A percentile compares a stretch with the other conserved stretches of the same genome.
These are phyloP conservation scores for Cairina moschata DNA, from an alignment of 2,113 vertebrate species.

Conservation along the genomic window DNA sequence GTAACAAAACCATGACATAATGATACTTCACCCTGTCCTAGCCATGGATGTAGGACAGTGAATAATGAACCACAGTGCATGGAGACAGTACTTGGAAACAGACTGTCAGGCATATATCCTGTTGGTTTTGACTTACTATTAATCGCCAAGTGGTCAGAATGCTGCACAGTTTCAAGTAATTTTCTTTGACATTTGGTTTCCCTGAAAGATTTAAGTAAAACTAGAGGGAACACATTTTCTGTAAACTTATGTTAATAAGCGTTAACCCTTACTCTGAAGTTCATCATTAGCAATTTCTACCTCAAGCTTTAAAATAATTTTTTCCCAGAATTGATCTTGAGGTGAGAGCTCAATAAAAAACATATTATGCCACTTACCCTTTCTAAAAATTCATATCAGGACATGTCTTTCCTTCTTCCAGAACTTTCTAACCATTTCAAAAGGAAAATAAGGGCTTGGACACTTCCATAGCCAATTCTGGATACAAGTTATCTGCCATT, in stretches of 20 bases:
- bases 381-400: background rate
- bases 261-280: background rate
- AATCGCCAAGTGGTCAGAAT: background rate
- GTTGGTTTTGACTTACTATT: background rate
- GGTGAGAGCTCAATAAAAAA: background rate
- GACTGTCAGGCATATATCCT: background rate
- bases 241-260: background rate
- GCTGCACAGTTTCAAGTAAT: background rate
- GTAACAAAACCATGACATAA: background rate
- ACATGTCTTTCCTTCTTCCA: background rate
- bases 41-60: rapidly evolving
- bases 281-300: background rate
- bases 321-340: background rate
- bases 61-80: background rate
- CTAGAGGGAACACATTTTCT: background rate
- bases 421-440: background rate
- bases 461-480: background rate
- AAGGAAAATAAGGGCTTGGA: background rate
- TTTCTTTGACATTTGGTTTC: background rate
- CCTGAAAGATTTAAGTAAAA: background rate
- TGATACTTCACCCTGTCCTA: background rate
- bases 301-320: background rate
- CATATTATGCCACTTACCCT: background rate
- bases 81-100: background rate
- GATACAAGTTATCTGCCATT: background rate